Conservation (phyloP, 2,888 invertebrate genomes). For the Sialis fuliginosa region DNA sequence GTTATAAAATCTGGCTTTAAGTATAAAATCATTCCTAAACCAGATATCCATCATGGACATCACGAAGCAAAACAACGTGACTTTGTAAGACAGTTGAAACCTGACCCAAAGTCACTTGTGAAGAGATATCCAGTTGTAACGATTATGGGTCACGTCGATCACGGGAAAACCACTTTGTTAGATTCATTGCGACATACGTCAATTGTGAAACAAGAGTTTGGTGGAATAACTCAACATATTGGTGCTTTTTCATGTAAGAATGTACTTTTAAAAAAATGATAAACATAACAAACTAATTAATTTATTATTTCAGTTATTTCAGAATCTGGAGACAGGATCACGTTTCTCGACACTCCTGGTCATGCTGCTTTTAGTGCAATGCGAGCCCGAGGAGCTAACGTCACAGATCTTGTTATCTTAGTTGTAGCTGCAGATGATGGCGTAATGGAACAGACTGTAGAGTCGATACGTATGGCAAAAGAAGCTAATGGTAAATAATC, state of each 20-base stretch:
- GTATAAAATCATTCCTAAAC: constrained; percentile 35
- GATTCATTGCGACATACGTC: constrained; percentile 73
- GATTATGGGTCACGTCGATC: constrained; percentile 99
- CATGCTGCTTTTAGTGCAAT: constrained; percentile 95
- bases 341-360: constrained; percentile 96
- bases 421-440: constrained; percentile 99
- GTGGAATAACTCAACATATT: constrained; percentile 98
- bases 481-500: constrained; percentile 42
- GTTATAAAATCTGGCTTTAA: constrained; percentile 50
- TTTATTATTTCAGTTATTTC: constrained; percentile 34
- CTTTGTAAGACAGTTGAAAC: constrained; percentile 41
- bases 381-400: constrained; percentile 82
- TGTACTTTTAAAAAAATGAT: neutral
- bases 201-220: constrained; percentile 84
- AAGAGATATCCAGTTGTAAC: constrained; percentile 86
- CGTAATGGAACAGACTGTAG: constrained; percentile 93
- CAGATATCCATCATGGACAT: constrained; percentile 21
- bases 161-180: constrained; percentile 94
- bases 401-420: constrained; percentile 86
- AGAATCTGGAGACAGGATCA: constrained; percentile 56
- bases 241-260: constrained; percentile 81
- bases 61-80: constrained; percentile 17
- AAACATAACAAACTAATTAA: too few relatives aligned
- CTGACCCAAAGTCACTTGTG: constrained; percentile 42
- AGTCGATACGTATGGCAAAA: constrained; percentile 75